Base-by-base conservation (phyloP, 2,888 invertebrate species). In the Machimus atricapillus region DNA sequence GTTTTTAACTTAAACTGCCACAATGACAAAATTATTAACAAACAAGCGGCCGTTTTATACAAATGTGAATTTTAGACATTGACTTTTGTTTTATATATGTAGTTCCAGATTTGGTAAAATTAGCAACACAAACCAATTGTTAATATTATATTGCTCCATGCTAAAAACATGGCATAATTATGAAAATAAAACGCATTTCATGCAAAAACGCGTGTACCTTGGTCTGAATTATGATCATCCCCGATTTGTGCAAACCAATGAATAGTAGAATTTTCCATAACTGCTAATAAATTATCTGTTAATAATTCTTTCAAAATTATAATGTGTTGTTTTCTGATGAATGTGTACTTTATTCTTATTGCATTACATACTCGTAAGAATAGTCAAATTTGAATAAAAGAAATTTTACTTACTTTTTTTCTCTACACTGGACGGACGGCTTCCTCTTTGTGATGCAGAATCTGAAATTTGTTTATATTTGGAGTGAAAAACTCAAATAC, bases 161-260 rank as follows among this genome's bases (percentile, higher is more conserved):
- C 66, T 66, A 66, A 27, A 66, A 66, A 66, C 52, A 52, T 52
- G 52, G 52, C 52, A 14, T 27, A 79, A 46, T 19, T 31, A 58
- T 37, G 23, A 82, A 58, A 31, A 56, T 19, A 66, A n/a, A 40
- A 83, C n/a, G 46, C 74, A 85, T 27, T 66, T 66, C 85, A 74
- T 85, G 85, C 85, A 56, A 43, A 77, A 77, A 77, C 56, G 86
- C 56, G 74, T 12, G 74, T 91, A 91, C 91, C 91, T 91, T 91
- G 89, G 88, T 89, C 89, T 86, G 90, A 90, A 88, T 90, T 90
- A 88, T 90, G 90, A 89, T 92, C 91, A 89, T 91, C 91, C 90
- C 93, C 93, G 90, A 92, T 90, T 90, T 91, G 91, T 89, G 92
- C 91, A 90, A 92, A 93, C 92, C 92, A 92, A 90, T 93, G 93